A percentile compares a stretch with the other conserved stretches of the same genome.
phyloP scores from a whole-genome alignment of 2,797 vertebrate genomes.

The Melanotaenia boesemani region DNA sequence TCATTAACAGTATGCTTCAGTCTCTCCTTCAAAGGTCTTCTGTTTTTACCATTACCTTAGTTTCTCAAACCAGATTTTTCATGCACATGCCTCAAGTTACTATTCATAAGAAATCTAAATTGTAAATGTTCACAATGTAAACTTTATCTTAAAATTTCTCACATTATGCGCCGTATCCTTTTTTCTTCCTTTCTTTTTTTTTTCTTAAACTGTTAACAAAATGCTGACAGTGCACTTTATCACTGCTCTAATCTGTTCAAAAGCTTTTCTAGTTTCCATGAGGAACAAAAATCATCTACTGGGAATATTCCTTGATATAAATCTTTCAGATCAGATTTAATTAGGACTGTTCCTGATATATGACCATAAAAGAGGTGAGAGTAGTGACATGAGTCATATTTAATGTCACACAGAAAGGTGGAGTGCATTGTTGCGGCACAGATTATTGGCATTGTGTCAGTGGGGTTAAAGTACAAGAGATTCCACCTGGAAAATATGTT shows the following conservation, averaged over 20 bases:
- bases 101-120: constrained; percentile 43
- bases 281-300: constrained; percentile 32
- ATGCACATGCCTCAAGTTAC: constrained; percentile 29
- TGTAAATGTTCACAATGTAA: constrained; percentile 52
- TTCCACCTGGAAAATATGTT: constrained; percentile 58
- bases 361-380: constrained; percentile 57
- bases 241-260: constrained; percentile 39
- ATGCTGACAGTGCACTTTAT: constrained; percentile 58
- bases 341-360: constrained; percentile 55
- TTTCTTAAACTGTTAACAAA: constrained; percentile 31
- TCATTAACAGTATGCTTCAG: constrained; percentile 82
- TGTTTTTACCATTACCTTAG: constrained; percentile 62
- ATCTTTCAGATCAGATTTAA: constrained; percentile 66
- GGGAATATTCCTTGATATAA: constrained; percentile 60
- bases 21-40: constrained; percentile 71
- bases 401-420: constrained; percentile 55
- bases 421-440: constrained; percentile 26
- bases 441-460: constrained; percentile 39
- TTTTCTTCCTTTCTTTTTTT: not conserved
- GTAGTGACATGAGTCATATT: constrained; percentile 68
- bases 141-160: not conserved
- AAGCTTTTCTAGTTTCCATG: constrained; percentile 48
- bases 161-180: constrained; percentile 18
- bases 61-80: constrained; percentile 39
- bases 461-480: constrained; percentile 48